These are phyloP conservation scores for Bathynomus jamesi DNA, from an alignment of 1,140 invertebrate genomes.

Conservation along the genomic window DNA sequence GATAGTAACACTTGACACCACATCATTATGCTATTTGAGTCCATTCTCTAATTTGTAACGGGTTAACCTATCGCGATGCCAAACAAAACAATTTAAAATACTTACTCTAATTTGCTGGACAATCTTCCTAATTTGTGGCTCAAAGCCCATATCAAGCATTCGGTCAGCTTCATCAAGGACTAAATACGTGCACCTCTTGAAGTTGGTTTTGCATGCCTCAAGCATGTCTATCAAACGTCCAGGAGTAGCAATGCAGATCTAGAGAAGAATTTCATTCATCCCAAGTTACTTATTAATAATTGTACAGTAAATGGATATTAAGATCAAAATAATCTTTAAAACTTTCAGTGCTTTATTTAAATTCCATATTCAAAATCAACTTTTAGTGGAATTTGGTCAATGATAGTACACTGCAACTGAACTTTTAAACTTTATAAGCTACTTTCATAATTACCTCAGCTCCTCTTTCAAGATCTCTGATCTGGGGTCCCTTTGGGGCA, in stretches of 20 bases:
- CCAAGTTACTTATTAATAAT: no score
- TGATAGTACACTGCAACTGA: no score
- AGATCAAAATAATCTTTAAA: not conserved
- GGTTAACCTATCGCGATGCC: no score
- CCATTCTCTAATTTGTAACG: no score
- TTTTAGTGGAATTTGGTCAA: no score
- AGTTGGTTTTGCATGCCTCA: slow-evolving; percentile 77
- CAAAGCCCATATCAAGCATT: slow-evolving; percentile 99
- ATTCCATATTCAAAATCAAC: no score
- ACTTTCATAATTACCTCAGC: slow-evolving; percentile 32
- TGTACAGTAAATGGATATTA: no score
- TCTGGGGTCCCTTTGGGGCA: slow-evolving; percentile 83
- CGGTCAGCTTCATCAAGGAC: slow-evolving; percentile 97
- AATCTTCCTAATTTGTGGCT: slow-evolving; percentile 98
- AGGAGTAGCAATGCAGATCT: slow-evolving; percentile 90
- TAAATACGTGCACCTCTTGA: slow-evolving; percentile 83
- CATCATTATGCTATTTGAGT: no score
- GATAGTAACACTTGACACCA: no score
- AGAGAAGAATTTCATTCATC: no score
- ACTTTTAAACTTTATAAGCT: no score
- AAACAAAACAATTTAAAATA: no score
- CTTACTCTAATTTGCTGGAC: slow-evolving; percentile 75
- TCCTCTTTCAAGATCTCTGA: slow-evolving; percentile 39
- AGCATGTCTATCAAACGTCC: slow-evolving; percentile 94
- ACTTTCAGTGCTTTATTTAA: not conserved